A percentile compares a stretch with the other conserved stretches of the same genome.
Evolutionary conservation across 2,113 vertebrate species (phyloP).

Genomic region (Chlamydotis undulata): DNA sequence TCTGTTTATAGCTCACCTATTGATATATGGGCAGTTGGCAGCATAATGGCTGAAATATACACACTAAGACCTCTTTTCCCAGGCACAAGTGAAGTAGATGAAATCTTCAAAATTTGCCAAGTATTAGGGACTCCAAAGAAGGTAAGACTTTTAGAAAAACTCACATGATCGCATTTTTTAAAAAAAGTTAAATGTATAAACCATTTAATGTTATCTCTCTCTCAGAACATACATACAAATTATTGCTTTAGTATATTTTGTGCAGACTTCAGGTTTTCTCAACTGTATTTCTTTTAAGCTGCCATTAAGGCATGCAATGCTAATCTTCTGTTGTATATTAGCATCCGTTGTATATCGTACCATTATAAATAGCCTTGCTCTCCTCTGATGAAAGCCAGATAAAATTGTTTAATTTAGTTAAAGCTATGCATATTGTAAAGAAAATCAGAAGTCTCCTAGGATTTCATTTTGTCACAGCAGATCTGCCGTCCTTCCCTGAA

Average conservation of each 20-base stretch:
- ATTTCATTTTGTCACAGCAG: not conserved
- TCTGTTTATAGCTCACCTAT: slow-evolving; percentile 94
- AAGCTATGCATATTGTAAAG: not conserved
- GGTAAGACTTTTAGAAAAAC: slow-evolving; percentile 70
- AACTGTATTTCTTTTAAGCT: not conserved
- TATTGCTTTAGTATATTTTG: not conserved
- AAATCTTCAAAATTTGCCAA: slow-evolving; percentile 99
- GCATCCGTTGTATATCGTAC: not conserved
- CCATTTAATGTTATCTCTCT: not conserved
- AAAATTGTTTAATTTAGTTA: not conserved
- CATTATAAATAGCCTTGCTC: not conserved
- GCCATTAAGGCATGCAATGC: not conserved
- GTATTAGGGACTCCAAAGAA: slow-evolving; percentile 96
- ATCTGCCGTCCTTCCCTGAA: not conserved
- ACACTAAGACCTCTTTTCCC: slow-evolving; percentile 95
- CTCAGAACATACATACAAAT: not conserved
- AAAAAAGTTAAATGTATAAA: not conserved
- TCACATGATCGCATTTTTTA: not conserved
- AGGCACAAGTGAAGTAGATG: slow-evolving; percentile 97
- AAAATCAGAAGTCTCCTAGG: not conserved
- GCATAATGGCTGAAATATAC: slow-evolving; percentile 97
- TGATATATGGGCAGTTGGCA: slow-evolving; percentile 96
- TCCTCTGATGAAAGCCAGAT: not conserved
- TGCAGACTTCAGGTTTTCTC: not conserved
- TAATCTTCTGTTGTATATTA: not conserved